Evolutionary conservation across 2,888 invertebrate genomes (phyloP).

Genomic region (Heliconius ethilla): DNA sequence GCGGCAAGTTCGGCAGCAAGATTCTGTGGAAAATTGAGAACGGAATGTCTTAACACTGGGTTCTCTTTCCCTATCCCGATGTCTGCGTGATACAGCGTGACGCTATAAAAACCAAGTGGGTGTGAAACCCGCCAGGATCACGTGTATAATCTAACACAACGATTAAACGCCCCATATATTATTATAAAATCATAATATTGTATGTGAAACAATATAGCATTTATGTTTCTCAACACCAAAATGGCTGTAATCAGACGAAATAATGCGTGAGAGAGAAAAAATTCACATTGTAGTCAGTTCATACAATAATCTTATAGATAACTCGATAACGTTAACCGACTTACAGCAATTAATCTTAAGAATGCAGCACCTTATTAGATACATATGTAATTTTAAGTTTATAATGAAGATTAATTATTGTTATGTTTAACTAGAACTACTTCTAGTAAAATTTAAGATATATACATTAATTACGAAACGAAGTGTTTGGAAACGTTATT

Average conservation of each 20-base stretch:
- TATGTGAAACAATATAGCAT: constrained; percentile 46
- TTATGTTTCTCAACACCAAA: constrained; percentile 50
- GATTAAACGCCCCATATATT: background rate
- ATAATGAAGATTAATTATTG: constrained; percentile 36
- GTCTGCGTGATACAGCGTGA: background rate
- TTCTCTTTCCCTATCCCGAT: background rate
- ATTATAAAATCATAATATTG: constrained; percentile 27
- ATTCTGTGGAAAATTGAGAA: background rate
- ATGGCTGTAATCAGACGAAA: constrained; percentile 50
- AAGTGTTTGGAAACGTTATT: too few species aligned
- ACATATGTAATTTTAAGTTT: constrained; percentile 41
- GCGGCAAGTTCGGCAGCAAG: too few species aligned
- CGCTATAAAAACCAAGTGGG: background rate
- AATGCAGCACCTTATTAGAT: constrained; percentile 42
- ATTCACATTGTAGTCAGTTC: constrained; percentile 58
- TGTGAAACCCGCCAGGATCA: too few species aligned
- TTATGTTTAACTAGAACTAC: background rate
- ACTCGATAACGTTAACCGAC: constrained; percentile 52
- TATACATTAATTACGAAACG: too few species aligned
- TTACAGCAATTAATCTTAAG: constrained; percentile 53
- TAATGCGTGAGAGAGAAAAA: constrained; percentile 66
- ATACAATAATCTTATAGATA: constrained; percentile 71
- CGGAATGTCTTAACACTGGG: background rate
- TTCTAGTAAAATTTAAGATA: too few species aligned
- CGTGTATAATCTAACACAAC: background rate